Evolutionary conservation across 30 jellyfish, hydroid and myxozoan genomes (phyloP).

Genomic region (Aurelia sp.): DNA sequence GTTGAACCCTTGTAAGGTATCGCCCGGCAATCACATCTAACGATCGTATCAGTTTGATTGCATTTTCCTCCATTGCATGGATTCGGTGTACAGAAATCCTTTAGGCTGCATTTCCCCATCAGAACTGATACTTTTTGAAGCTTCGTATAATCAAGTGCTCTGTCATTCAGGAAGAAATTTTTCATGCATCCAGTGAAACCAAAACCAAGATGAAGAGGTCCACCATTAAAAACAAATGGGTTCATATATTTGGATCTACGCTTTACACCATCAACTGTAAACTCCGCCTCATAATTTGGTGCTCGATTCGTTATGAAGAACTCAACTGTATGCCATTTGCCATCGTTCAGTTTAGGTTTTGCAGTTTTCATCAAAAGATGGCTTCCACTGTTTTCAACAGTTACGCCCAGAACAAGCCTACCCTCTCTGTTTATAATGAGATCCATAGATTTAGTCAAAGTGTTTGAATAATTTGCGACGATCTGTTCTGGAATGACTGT

Average conservation of each 20-base stretch:
- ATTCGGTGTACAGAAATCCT: conserved; percentile 98
- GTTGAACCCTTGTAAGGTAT: conserved; percentile 92
- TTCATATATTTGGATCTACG: conserved; percentile 77
- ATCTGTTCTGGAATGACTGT: conserved; percentile 87
- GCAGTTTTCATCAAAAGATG: conserved; percentile 84
- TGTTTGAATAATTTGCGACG: conserved; percentile 83
- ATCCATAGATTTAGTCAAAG: conserved; percentile 60
- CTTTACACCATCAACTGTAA: conserved; percentile 90
- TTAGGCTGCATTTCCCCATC: conserved; percentile 82
- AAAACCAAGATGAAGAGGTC: conserved; percentile 89
- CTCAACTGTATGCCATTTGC: conserved; percentile 95
- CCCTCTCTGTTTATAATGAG: conserved; percentile 88
- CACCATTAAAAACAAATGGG: conserved; percentile 86
- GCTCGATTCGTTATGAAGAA: conserved; percentile 73
- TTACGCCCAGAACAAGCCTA: conserved; percentile 68
- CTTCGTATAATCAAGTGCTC: conserved; percentile 59
- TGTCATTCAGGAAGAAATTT: conserved; percentile 82
- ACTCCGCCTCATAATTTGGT: conserved; percentile 85
- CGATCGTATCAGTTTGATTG: conserved; percentile 91
- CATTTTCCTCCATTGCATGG: conserved; percentile 99
- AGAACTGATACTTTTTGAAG: conserved; percentile 68
- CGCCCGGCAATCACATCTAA: conserved; percentile 95
- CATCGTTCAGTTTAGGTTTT: conserved; percentile 87
- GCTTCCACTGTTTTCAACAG: conserved; percentile 76
- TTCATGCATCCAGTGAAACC: conserved; percentile 99